These are phyloP conservation scores for Brachionus asplanchnoidis DNA, from an alignment of 1,140 invertebrate species.

Conservation along the genomic window DNA sequence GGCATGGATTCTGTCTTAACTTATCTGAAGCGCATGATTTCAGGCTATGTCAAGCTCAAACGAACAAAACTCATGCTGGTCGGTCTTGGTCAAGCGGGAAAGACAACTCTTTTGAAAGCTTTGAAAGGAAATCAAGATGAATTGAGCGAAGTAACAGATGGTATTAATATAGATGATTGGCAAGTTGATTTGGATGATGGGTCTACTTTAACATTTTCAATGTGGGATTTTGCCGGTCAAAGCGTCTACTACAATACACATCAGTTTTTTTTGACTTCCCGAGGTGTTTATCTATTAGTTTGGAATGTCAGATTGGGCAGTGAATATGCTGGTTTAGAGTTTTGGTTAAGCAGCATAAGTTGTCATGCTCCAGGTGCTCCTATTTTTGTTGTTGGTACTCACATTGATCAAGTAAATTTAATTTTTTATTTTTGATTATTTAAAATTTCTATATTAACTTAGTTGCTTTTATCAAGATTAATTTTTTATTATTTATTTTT, in stretches of 20 bases:
- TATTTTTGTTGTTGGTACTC: conserved; percentile 11
- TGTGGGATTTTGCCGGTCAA: conserved; percentile 56
- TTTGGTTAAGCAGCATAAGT: conserved; percentile 55
- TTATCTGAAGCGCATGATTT: conserved; percentile 49
- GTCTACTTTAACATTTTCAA: conserved; percentile 47
- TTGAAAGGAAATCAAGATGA: conserved; percentile 30
- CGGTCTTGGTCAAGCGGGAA: conserved; percentile 55
- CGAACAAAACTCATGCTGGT: conserved; percentile 56
- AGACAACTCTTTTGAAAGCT: conserved; percentile 50
- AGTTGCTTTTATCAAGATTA: neutral
- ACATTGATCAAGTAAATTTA: neutral
- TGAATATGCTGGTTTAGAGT: conserved; percentile 55
- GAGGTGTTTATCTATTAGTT: conserved; percentile 53
- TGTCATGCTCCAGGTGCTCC: conserved; percentile 44
- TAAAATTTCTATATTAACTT: neutral
- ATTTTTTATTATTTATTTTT: neutral
- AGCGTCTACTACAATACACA: conserved; percentile 57
- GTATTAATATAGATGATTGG: conserved; percentile 54
- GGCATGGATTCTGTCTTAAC: conserved; percentile 49
- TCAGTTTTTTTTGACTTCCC: conserved; percentile 55
- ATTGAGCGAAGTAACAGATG: conserved; percentile 49
- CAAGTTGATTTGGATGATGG: neutral
- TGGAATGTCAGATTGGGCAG: conserved; percentile 54
- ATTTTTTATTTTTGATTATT: neutral
- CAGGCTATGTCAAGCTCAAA: conserved; percentile 49